These are phyloP conservation scores for Chamaea fasciata DNA, from an alignment of 2,113 vertebrate genomes.

Conservation along the genomic window DNA sequence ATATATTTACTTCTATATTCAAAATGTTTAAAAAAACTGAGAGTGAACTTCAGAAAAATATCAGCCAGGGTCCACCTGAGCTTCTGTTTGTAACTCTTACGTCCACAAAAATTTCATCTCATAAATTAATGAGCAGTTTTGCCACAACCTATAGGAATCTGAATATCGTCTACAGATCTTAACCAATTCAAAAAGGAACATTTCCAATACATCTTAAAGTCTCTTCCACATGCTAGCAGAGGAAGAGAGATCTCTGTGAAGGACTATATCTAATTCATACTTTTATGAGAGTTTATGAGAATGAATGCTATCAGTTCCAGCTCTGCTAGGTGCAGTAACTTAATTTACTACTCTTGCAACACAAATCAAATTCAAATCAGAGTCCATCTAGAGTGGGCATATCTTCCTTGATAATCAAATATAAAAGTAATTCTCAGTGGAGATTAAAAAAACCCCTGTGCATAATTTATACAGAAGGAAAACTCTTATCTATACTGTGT, in stretches of 20 bases:
- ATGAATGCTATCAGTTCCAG: background rate
- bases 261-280: background rate
- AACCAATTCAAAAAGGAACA: background rate
- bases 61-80: background rate
- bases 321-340: background rate
- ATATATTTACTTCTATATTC: background rate
- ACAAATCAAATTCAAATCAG: background rate
- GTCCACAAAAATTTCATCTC: background rate
- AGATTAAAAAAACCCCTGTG: background rate
- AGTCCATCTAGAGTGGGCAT: background rate
- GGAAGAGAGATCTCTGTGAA: background rate
- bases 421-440: background rate
- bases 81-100: background rate
- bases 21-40: background rate
- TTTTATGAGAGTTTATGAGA: background rate
- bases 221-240: background rate
- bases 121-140: background rate
- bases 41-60: background rate
- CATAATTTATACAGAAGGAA: background rate
- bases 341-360: background rate
- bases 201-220: background rate
- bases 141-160: background rate
- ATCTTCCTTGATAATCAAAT: slow-evolving; percentile 9
- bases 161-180: background rate
- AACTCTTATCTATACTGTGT: background rate